Base-by-base conservation (phyloP, 92 coral and sea anemone genomes). In the Zoanthus sansibaricus region DNA sequence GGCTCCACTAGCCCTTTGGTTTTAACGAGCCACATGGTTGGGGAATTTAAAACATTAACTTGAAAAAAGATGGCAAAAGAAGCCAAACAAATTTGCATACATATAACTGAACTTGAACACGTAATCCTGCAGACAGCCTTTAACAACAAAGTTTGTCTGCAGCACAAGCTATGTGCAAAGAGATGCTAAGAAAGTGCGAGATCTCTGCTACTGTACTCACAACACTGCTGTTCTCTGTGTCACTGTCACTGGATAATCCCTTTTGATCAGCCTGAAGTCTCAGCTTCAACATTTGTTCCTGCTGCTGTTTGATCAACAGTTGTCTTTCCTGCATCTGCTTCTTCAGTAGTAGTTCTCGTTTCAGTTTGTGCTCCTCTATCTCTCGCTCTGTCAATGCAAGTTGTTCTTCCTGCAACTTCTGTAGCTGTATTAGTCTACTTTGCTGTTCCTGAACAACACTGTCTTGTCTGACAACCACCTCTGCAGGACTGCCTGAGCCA, bases 251-350 rank as follows among this genome's bases (percentile, higher is more conserved):
- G 54, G 71, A 9, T 68, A 15, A 33, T 17, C 66, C 66, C 16
- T 80, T 64, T 5, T 80, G 75, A 14, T 89, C 91, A 77, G 83
- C 82, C 66, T 77, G 71, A 59, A 94, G 83, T 77, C 95, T 76
- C 83, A 94, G 85, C 69, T 89, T 86, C 48, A 94, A 74, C 48
- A 94, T 88, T 33, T 90, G 87, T 75, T 94, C 95, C 79, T 94
- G 91, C 75, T 92, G 98, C 46, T 94, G 98, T 47, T 92, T 90
- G 31, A 94, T 83, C n/a, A 97, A 94, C 32, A 88, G 67, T 69
- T 92, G 88, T 72, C 98, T 86, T 73, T 97, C 99, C 52, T 95
- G 96, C 61, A 93, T 96, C 68, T 97, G 99, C 79, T 97, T 97
- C 86, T 91, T 97, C 71, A 95, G 82, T 17, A 95, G 86, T 47